Percentiles rank a stretch among this genome's conserved stretches.
These are phyloP conservation scores for Xanthorhoe spadicearia DNA, from an alignment of 2,888 invertebrate species.

Conservation along the genomic window DNA sequence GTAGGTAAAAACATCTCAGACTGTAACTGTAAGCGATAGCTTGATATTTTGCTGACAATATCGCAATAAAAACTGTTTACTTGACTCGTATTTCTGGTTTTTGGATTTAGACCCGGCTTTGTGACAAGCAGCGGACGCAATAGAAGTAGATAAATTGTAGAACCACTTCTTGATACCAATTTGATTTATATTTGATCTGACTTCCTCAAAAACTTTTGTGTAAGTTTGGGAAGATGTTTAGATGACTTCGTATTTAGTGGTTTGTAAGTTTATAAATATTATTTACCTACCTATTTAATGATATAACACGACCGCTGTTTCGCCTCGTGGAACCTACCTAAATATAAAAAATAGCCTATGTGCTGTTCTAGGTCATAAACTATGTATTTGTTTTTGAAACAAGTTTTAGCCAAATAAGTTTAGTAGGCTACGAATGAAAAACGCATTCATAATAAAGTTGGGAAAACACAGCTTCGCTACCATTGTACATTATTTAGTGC, in stretches of 20 bases:
- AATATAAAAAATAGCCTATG: too few relatives aligned
- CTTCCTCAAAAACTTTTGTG: not conserved
- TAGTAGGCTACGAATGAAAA: too few relatives aligned
- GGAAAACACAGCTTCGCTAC: too few relatives aligned
- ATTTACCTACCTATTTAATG: too few relatives aligned
- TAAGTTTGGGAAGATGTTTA: not conserved
- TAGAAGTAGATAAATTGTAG: not conserved
- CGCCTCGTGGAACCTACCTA: too few relatives aligned
- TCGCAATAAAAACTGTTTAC: conserved; percentile 12
- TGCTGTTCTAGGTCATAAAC: too few relatives aligned
- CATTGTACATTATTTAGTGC: too few relatives aligned
- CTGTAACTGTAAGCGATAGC: not conserved
- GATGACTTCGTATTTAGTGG: not conserved
- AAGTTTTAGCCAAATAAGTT: too few relatives aligned
- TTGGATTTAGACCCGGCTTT: conserved; percentile 5
- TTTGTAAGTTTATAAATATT: not conserved
- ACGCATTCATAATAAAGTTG: too few relatives aligned
- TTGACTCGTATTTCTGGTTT: conserved; percentile 17
- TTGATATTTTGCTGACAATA: conserved; percentile 2
- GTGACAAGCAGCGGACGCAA: not conserved
- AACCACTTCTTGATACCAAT: not conserved
- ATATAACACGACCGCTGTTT: too few relatives aligned
- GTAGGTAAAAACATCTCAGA: not conserved
- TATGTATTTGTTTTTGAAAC: too few relatives aligned
- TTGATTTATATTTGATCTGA: not conserved